These are phyloP conservation scores for Pheosia gnoma DNA, from an alignment of 2,888 invertebrate species.

Conservation along the genomic window DNA sequence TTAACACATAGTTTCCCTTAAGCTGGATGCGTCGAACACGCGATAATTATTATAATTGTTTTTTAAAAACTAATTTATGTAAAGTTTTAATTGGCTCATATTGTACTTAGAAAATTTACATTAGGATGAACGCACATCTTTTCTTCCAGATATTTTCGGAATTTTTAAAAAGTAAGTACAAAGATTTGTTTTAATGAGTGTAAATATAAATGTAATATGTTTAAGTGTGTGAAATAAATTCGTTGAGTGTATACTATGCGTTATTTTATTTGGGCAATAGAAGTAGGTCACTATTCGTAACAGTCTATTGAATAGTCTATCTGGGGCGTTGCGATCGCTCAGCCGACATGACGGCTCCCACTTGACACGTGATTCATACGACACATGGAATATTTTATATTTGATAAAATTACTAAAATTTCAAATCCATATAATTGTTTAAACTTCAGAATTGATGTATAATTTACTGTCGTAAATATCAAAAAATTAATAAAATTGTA, in stretches of 20 bases:
- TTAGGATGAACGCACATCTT: slow-evolving; percentile 24
- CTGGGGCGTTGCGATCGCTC: slow-evolving; percentile 6
- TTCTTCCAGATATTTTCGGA: slow-evolving; percentile 31
- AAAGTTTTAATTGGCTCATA: slow-evolving; percentile 68
- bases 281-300: slow-evolving; percentile 6
- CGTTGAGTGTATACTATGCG: not conserved
- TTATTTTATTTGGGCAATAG: slow-evolving; percentile 1
- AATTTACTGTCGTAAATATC: too few relatives aligned
- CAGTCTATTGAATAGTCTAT: slow-evolving; percentile 4
- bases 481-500: too few relatives aligned
- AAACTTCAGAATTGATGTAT: not conserved
- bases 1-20: slow-evolving; percentile 59
- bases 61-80: slow-evolving; percentile 43
- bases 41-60: slow-evolving; percentile 61
- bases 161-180: not conserved
- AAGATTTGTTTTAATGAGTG: slow-evolving; percentile 2
- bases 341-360: not conserved
- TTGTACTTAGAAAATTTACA: slow-evolving; percentile 70
- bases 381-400: not conserved
- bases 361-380: not conserved
- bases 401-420: not conserved
- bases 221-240: not conserved
- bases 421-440: not conserved
- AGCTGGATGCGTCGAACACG: slow-evolving; percentile 77
- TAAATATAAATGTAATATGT: not conserved